phyloP scores from a whole-genome alignment of 1,140 invertebrate species.

The Agraylea sexmaculata region DNA sequence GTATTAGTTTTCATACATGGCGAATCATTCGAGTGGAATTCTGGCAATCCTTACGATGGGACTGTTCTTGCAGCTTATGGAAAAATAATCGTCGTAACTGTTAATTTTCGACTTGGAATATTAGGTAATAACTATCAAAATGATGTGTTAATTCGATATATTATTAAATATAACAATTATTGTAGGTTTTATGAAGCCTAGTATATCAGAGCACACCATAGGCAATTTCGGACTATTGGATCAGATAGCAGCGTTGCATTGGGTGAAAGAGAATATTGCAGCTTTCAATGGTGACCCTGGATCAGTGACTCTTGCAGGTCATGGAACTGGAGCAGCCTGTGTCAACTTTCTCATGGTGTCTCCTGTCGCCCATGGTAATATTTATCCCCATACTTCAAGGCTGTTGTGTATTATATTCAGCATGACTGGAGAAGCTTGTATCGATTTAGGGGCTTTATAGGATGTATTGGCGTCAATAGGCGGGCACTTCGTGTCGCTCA shows the following conservation, averaged over 20 bases:
- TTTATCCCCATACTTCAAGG: not conserved
- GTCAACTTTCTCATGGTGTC: conserved; percentile 82
- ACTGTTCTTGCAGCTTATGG: conserved; percentile 78
- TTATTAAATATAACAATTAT: too few relatives aligned
- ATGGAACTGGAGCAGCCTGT: conserved; percentile 87
- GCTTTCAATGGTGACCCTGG: conserved; percentile 76
- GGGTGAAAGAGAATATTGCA: conserved; percentile 76
- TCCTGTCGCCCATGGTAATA: conserved; percentile 57
- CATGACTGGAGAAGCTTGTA: too few relatives aligned
- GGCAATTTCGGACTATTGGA: conserved; percentile 84
- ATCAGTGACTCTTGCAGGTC: conserved; percentile 80
- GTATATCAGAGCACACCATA: conserved; percentile 52
- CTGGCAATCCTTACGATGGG: conserved; percentile 86
- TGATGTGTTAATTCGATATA: conserved; percentile 1
- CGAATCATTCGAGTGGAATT: conserved; percentile 86
- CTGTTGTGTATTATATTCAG: too few relatives aligned
- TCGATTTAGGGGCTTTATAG: too few relatives aligned
- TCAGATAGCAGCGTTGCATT: conserved; percentile 75
- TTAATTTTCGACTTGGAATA: conserved; percentile 87
- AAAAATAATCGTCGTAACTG: conserved; percentile 81
- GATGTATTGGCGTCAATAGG: too few relatives aligned
- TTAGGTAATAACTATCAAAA: conserved; percentile 57
- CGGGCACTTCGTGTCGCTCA: too few relatives aligned
- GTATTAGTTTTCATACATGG: conserved; percentile 87
- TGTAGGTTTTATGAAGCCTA: conserved; percentile 69